A percentile compares a stretch with the other conserved stretches of the same genome.
These are phyloP conservation scores for Drosophila limbata DNA, from an alignment of 2,888 invertebrate genomes.

Conservation along the genomic window DNA sequence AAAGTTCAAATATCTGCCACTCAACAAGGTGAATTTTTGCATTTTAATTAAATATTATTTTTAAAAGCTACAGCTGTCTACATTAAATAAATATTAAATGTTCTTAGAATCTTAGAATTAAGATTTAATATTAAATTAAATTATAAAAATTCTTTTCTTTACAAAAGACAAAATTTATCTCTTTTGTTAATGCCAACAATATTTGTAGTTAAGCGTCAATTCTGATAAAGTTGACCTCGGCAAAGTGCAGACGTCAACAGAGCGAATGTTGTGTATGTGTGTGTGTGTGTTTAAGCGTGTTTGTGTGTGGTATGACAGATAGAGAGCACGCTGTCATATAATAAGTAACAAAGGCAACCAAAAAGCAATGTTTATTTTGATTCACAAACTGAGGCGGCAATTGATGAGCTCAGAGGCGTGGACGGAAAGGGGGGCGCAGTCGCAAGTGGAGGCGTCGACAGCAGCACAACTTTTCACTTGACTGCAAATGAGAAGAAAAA, in stretches of 20 bases:
- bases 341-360: constrained; percentile 68
- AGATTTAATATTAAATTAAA: not conserved
- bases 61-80: not conserved
- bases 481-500: constrained; percentile 41
- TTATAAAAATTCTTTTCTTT: not conserved
- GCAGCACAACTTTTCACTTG: constrained; percentile 67
- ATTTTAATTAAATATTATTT: not conserved
- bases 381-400: constrained; percentile 61
- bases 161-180: not conserved
- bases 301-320: constrained; percentile 26
- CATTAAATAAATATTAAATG: not conserved
- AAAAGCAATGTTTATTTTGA: constrained; percentile 77
- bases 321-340: constrained; percentile 36
- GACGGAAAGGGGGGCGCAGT: no score
- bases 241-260: constrained; percentile 75
- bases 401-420: constrained; percentile 15
- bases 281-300: constrained; percentile 24
- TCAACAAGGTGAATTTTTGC: not conserved
- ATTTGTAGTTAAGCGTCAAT: constrained; percentile 24
- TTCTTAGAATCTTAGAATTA: not conserved
- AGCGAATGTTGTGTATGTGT: constrained; percentile 11
- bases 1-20: no score
- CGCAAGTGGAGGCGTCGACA: constrained; percentile 27
- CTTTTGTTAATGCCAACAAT: not conserved
- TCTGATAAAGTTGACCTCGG: constrained; percentile 40